These are phyloP conservation scores for Jordanella pulchra DNA, from an alignment of 2,797 vertebrate species.

Conservation along the genomic window DNA sequence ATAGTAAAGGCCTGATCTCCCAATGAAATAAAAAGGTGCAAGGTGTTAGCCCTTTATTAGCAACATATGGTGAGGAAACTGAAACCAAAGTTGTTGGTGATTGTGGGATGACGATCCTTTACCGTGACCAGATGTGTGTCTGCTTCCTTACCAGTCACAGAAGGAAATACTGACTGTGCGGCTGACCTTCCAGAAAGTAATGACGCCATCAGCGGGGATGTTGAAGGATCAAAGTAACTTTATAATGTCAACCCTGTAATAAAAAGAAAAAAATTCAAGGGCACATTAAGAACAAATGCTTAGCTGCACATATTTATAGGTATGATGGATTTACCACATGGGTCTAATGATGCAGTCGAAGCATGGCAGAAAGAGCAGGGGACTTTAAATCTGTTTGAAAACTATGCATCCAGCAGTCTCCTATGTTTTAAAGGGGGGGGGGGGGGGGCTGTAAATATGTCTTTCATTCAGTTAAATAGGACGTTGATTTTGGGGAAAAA, in stretches of 20 bases:
- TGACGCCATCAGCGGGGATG: slow-evolving; percentile 40
- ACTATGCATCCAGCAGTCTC: not conserved
- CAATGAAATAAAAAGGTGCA: not conserved
- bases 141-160: slow-evolving; percentile 20
- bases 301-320: slow-evolving; percentile 46
- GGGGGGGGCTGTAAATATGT: not conserved
- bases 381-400: slow-evolving; percentile 29
- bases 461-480: not conserved
- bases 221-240: slow-evolving; percentile 56
- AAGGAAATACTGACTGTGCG: slow-evolving; percentile 54
- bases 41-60: not conserved
- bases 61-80: slow-evolving; percentile 6
- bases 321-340: slow-evolving; percentile 58
- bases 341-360: slow-evolving; percentile 42
- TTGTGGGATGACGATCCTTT: not conserved
- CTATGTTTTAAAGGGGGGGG: not conserved
- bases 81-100: not conserved
- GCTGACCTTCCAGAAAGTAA: slow-evolving; percentile 40
- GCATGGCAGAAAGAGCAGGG: slow-evolving; percentile 23
- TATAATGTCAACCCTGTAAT: slow-evolving; percentile 65
- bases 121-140: slow-evolving; percentile 13
- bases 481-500: not conserved
- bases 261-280: slow-evolving; percentile 65
- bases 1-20: not conserved
- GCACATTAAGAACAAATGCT: slow-evolving; percentile 52